These are phyloP conservation scores for Eupithecia subfuscata DNA, from an alignment of 2,888 invertebrate species.

Conservation along the genomic window DNA sequence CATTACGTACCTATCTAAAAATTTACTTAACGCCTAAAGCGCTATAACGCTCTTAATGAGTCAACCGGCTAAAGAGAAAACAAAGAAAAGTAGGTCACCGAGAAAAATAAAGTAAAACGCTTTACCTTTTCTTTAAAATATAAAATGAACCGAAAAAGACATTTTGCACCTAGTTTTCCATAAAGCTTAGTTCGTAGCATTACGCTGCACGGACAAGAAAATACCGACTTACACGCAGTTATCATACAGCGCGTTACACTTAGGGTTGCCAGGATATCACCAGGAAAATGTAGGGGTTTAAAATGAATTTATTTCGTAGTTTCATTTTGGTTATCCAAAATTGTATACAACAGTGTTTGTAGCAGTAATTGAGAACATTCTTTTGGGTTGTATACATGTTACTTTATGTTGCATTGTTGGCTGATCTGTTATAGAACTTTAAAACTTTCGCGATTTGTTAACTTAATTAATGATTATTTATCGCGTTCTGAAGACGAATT, in stretches of 20 bases:
- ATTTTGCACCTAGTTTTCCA: slow-evolving; percentile 49
- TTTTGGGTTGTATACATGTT: too few relatives aligned
- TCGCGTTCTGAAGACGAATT: too few relatives aligned
- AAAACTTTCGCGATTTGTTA: too few relatives aligned
- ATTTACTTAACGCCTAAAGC: background rate
- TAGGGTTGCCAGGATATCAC: background rate
- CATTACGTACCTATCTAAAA: too few relatives aligned
- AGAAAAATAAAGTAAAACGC: slow-evolving; percentile 13
- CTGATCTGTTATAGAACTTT: too few relatives aligned
- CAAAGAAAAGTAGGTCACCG: background rate
- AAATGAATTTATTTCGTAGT: background rate
- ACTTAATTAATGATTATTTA: too few relatives aligned
- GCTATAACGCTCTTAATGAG: background rate
- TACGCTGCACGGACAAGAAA: slow-evolving; percentile 47
- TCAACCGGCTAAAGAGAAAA: background rate
- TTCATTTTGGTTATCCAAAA: background rate
- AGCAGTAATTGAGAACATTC: background rate
- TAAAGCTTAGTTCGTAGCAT: slow-evolving; percentile 54
- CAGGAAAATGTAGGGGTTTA: background rate
- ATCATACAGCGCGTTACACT: slow-evolving; percentile 42
- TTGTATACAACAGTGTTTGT: background rate
- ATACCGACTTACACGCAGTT: slow-evolving; percentile 53
- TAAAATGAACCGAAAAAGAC: slow-evolving; percentile 28
- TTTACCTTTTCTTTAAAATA: slow-evolving; percentile 14
- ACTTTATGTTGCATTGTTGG: too few relatives aligned